Evolutionary conservation across 2,888 invertebrate species (phyloP).

Genomic region (Trimorus sp.): DNA sequence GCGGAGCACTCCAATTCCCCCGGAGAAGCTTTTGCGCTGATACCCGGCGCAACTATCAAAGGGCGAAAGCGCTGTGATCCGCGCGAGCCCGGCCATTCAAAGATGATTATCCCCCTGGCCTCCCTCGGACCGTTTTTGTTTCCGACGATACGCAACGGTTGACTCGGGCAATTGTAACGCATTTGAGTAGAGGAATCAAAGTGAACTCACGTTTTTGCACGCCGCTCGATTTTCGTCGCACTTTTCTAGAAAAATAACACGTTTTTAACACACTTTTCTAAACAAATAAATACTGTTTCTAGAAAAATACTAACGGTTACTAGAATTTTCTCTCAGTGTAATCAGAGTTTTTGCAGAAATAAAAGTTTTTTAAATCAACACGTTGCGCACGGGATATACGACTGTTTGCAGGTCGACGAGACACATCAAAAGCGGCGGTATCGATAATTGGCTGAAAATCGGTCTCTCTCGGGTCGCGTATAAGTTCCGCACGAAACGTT

Average conservation of each 20-base stretch:
- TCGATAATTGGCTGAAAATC: constrained; percentile 81
- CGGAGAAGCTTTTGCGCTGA: constrained; percentile 62
- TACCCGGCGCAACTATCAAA: constrained; percentile 69
- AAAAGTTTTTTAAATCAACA: constrained; percentile 80
- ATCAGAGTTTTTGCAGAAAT: no score
- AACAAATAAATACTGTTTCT: no score
- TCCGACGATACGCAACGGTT: not conserved
- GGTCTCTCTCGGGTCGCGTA: constrained; percentile 69
- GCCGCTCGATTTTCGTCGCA: constrained; percentile 71
- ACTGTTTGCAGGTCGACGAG: constrained; percentile 62
- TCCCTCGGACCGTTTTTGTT: constrained; percentile 13
- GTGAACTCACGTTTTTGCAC: constrained; percentile 76
- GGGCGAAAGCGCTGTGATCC: constrained; percentile 63
- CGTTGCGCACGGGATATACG: constrained; percentile 63
- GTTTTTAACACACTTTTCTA: no score
- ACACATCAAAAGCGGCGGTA: constrained; percentile 78
- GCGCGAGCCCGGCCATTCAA: constrained; percentile 37
- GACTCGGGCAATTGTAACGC: constrained; percentile 37
- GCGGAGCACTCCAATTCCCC: constrained; percentile 63
- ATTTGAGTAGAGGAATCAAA: constrained; percentile 66
- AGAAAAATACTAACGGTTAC: no score
- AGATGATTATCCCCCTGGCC: constrained; percentile 55
- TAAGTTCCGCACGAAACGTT: constrained; percentile 46
- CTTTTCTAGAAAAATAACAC: constrained; percentile 77
- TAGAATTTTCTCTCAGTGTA: no score